Conservation (phyloP, 2,113 vertebrate species). For the Muntiacus muntjak region DNA sequence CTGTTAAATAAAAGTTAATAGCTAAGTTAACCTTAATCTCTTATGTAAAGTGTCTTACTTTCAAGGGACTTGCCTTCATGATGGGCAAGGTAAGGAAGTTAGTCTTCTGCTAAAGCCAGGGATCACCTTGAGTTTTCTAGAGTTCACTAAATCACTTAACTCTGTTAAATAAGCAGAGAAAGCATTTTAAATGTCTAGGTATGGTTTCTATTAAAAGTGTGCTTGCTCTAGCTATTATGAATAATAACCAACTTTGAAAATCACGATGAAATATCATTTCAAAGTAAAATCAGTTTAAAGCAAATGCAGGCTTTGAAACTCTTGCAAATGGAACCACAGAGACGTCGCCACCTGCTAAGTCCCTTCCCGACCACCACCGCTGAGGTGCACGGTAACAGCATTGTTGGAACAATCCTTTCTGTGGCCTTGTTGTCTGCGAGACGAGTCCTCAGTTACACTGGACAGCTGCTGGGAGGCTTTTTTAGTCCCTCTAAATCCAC, state of each 20-base stretch:
- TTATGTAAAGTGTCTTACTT: not conserved
- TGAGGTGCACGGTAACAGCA: not conserved
- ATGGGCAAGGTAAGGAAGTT: not conserved
- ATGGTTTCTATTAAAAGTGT: not conserved
- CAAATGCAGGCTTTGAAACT: not conserved
- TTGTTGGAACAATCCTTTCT: not conserved
- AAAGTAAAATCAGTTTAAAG: slow-evolving; percentile 12
- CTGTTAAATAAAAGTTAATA: not conserved
- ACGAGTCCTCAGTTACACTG: not conserved
- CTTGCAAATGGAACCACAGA: not conserved
- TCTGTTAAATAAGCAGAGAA: not conserved
- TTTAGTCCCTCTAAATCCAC: not conserved
- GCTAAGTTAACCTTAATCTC: not conserved
- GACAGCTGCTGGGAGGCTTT: not conserved
- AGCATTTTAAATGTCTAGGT: not conserved
- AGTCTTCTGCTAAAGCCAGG: not conserved
- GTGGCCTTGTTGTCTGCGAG: not conserved
- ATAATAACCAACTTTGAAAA: slow-evolving; percentile 12
- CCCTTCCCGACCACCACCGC: not conserved
- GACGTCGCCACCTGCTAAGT: not conserved
- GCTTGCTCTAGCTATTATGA: not conserved
- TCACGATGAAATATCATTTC: not conserved
- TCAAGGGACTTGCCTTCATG: not conserved
- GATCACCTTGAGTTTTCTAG: not conserved
- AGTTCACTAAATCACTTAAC: not conserved